A percentile compares a stretch with the other conserved stretches of the same genome.
Conservation (phyloP, 1,140 invertebrate species). For the Oreohelix idahoensis region DNA sequence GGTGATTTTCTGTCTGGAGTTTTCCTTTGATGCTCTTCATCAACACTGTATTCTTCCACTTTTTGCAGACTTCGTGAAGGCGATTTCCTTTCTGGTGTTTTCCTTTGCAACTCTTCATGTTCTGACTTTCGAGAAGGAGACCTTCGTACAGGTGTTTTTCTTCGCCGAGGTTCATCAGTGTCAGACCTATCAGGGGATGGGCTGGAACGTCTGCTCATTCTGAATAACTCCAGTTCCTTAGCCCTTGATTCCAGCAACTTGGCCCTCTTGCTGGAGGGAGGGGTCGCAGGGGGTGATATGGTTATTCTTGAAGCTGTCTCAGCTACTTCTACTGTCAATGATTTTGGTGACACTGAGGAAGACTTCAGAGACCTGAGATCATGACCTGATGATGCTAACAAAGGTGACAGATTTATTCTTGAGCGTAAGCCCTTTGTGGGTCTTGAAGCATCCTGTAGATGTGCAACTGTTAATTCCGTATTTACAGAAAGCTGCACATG, state of each 20-base stretch:
- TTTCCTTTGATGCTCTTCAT: background rate
- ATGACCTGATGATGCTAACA: background rate
- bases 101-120: background rate
- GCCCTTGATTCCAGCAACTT: background rate
- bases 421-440: background rate
- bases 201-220: background rate
- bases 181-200: background rate
- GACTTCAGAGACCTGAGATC: background rate
- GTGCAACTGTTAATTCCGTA: background rate
- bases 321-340: background rate
- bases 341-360: background rate
- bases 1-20: slow-evolving; percentile 25
- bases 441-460: background rate
- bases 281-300: slow-evolving; percentile 18
- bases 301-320: background rate
- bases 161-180: background rate
- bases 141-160: slow-evolving; percentile 5
- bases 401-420: background rate
- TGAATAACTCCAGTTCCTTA: background rate
- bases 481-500: background rate
- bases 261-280: slow-evolving; percentile 28
- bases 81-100: slow-evolving; percentile 17
- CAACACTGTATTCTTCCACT: background rate
- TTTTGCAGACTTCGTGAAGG: background rate
- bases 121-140: slow-evolving; percentile 17